Base-by-base conservation (phyloP, 2,113 vertebrate genomes). In the Micronisus gabar region DNA sequence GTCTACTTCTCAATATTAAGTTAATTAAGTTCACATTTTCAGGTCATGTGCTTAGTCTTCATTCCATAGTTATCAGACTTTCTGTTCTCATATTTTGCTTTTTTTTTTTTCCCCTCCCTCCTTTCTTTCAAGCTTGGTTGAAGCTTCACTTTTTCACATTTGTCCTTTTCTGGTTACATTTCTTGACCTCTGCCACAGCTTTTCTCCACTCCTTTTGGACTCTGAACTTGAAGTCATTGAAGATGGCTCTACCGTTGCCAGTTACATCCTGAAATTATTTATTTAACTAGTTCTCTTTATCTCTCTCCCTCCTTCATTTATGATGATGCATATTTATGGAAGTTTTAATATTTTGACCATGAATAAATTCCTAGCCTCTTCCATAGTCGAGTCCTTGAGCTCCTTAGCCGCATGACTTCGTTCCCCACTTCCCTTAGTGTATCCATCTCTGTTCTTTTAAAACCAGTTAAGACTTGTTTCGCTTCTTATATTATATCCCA, bases 301-400 rank as follows among this genome's bases (percentile, higher is more conserved):
- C 13, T 34, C 12, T 48, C 17, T 32, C 4, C 10, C 16, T 63
- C 41, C 16, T 75, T 38, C 9, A 0, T 47, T 72, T 29, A 32
- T 5, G 6, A 36, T 32, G 8, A 26, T 12, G 22, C 6, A 11
- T 22, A 59, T 59, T 71, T 30, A 61, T 34, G 15, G 21, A 6
- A 22, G 4, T 13, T 84, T 89, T 32, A 74, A 15, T 11, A 21
- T 22, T 70, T n/a, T 62, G 30, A 17, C 19, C 41, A 18, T 9
- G 2, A 84, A 70, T 79, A 68, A 76, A 73, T 53, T 73, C 45
- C 48, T 50, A 43, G 25, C 3, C 7, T 72, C 29, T 83, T 90
- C 53, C 47, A 50, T 15, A 38, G 14, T 13, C 0, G 0, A 78
- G 4, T 41, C 11, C 29, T 75, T 83, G 38, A 88, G 47, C 43